Evolutionary conservation across 2,113 vertebrate genomes (phyloP).

Genomic region (Tachysurus fulvidraco): DNA sequence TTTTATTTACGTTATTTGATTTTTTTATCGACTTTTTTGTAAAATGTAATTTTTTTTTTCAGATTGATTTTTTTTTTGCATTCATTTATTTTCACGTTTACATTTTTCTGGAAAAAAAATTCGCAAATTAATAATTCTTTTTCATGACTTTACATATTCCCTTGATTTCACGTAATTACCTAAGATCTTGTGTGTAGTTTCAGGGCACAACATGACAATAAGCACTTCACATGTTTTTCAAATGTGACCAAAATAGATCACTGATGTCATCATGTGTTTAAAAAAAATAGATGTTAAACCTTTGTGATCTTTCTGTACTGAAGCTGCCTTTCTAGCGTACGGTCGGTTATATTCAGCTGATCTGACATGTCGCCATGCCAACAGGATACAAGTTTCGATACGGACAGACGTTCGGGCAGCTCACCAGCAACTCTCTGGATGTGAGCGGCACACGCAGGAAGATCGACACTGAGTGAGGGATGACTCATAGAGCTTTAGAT

Average conservation of each 20-base stretch:
- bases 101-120: not conserved
- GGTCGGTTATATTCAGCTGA: not conserved
- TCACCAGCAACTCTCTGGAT: conserved; percentile 70
- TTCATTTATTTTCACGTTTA: not conserved
- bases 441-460: conserved; percentile 49
- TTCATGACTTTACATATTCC: not conserved
- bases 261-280: not conserved
- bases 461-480: conserved; percentile 52
- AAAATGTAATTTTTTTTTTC: too few species aligned
- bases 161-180: not conserved
- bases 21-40: too few species aligned
- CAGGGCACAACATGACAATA: not conserved
- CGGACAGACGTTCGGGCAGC: conserved; percentile 72
- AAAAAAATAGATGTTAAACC: too few species aligned
- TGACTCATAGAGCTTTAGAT: conserved; percentile 11
- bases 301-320: not conserved
- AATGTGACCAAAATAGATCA: not conserved
- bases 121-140: not conserved
- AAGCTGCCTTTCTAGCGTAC: not conserved
- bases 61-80: not conserved
- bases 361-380: conserved; percentile 31
- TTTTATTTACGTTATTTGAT: too few species aligned
- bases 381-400: conserved; percentile 76
- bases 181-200: not conserved
- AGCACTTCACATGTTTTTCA: not conserved